These are phyloP conservation scores for Pseudorhiza aurosa DNA, from an alignment of 30 jellyfish, hydroid and myxozoan species.

Conservation along the genomic window DNA sequence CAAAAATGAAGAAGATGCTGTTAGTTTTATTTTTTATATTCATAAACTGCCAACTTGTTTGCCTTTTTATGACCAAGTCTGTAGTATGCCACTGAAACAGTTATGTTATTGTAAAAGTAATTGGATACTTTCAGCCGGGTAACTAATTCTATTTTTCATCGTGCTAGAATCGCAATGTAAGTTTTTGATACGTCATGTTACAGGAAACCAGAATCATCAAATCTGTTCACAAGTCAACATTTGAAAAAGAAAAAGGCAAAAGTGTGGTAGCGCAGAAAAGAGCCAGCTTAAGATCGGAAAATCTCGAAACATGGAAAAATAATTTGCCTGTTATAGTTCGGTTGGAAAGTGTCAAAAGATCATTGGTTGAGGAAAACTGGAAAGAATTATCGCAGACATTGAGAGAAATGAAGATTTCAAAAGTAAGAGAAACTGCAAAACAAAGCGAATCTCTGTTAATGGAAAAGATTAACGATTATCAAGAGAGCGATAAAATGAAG, in stretches of 20 bases:
- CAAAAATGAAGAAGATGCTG: not conserved
- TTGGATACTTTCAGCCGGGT: too few species aligned
- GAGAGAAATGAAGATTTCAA: slow-evolving; percentile 3
- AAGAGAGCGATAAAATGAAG: not conserved
- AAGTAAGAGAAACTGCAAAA: not conserved
- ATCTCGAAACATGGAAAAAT: slow-evolving; percentile 15
- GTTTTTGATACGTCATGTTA: too few species aligned
- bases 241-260: not conserved
- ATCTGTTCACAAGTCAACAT: too few species aligned
- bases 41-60: too few species aligned
- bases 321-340: not conserved
- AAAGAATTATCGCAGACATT: slow-evolving; percentile 35
- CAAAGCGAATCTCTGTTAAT: not conserved
- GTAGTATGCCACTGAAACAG: too few species aligned
- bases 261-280: not conserved
- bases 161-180: too few species aligned
- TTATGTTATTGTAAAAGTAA: too few species aligned
- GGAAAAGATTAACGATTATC: not conserved
- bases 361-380: slow-evolving; percentile 52
- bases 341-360: slow-evolving; percentile 8
- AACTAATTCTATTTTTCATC: too few species aligned
- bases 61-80: too few species aligned
- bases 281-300: not conserved
- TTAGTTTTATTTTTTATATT: too few species aligned
- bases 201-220: too few species aligned